These are phyloP conservation scores for Brotula barbata DNA, from an alignment of 2,797 vertebrate genomes.

Conservation along the genomic window DNA sequence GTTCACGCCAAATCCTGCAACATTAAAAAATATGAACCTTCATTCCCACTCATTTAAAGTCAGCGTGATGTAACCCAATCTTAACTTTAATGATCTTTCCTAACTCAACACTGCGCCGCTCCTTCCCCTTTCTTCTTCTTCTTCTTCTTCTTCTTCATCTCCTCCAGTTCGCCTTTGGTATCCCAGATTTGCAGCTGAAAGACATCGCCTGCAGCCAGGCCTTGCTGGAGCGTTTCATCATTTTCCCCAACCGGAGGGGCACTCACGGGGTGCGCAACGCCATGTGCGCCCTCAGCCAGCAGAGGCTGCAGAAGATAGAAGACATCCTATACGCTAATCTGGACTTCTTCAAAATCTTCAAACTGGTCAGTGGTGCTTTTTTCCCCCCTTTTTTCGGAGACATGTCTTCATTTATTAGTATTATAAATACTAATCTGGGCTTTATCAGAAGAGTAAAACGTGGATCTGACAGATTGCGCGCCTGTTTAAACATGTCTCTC, in stretches of 20 bases:
- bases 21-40: background rate
- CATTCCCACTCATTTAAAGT: background rate
- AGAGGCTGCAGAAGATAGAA: constrained; percentile 88
- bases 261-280: constrained; percentile 83
- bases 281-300: constrained; percentile 89
- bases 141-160: background rate
- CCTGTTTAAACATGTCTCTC: background rate
- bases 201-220: constrained; percentile 91
- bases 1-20: background rate
- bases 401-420: no score
- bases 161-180: constrained; percentile 87
- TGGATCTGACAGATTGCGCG: no score
- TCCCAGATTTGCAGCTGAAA: constrained; percentile 89
- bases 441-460: background rate
- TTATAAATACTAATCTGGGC: background rate
- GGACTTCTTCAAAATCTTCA: constrained; percentile 96
- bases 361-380: constrained; percentile 78
- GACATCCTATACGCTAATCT: constrained; percentile 89
- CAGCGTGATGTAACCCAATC: background rate
- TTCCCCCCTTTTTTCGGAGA: background rate
- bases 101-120: background rate
- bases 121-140: no score
- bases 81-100: background rate
- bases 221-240: constrained; percentile 89
- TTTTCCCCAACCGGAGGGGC: constrained; percentile 85